Base-by-base conservation (phyloP, 2,797 vertebrate genomes). In the Cynopterus sphinx region DNA sequence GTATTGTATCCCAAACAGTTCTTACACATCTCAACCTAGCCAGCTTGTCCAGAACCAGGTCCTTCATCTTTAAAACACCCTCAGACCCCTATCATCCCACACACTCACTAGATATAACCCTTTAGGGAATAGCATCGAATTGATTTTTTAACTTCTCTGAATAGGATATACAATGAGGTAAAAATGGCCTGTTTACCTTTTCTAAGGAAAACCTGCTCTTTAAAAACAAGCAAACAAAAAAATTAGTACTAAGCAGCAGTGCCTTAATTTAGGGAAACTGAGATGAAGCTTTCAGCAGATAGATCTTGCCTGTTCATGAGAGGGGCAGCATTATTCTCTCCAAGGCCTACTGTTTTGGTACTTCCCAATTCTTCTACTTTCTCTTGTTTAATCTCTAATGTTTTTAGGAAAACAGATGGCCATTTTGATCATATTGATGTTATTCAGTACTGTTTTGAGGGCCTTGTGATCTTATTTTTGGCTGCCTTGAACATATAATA, bases 351-450 rank as follows among this genome's bases (percentile, higher is more conserved):
- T 79, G 17, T 83, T 63, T 95, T 24, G 10, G 5, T 74, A 31
- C 43, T 53, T 57, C 26, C 41, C 84, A 51, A 51, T 78, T 49
- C 68, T 77, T 15, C 26, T 41, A 0, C 28, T 75, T 94, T 46
- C 46, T 26, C 17, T 71, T 81, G 6, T 63, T 53, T 93, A n/a
- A 91, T n/a, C n/a, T 83, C 53, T 41, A 93, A 0, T 36, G 39
- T 59, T 28, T 96, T 87, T 63, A 90, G 53, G 53, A 90, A 93
- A 95, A 79, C 24, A 81, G 65, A 73, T 59, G 70, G 79, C 22
- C 33, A 51, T 92, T 96, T 91, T 86, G 41, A 71, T 88, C 74
- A 57, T 57, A 53, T 67, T 75, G 53, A 39, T 87, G 22, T 92
- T 89, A 75, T 74, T 96, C 36, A 67, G 4, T 21, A 51, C 8